A percentile compares a stretch with the other conserved stretches of the same genome.
Conservation (phyloP, 2,113 vertebrate species). For the Podocnemis expansa region DNA sequence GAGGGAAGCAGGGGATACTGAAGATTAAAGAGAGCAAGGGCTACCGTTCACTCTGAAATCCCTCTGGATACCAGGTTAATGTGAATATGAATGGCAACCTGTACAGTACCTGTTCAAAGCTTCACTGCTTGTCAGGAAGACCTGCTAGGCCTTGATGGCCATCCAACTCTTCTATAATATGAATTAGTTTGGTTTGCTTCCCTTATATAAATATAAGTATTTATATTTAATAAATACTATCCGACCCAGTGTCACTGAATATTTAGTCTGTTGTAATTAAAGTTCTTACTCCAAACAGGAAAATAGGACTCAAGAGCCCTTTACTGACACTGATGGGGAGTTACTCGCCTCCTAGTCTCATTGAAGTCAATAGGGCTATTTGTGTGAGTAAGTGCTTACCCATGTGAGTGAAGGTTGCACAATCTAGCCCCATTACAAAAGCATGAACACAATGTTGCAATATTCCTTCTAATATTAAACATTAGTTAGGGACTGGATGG, state of each 20-base stretch:
- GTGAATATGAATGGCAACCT: neutral
- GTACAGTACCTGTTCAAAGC: constrained; percentile 1
- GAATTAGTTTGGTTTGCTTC: neutral
- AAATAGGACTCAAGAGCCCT: neutral
- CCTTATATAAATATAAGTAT: too few relatives aligned
- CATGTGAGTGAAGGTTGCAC: constrained; percentile 24
- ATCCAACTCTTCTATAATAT: neutral
- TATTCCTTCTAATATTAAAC: constrained; percentile 9
- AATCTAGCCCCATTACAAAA: neutral
- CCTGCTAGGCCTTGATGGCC: neutral
- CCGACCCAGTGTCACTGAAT: neutral
- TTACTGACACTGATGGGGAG: neutral
- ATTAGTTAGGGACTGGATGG: neutral
- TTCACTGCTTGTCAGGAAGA: neutral
- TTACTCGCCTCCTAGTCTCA: neutral
- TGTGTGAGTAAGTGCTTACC: neutral
- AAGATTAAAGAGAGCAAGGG: neutral
- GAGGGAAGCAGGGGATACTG: neutral
- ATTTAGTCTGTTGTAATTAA: neutral
- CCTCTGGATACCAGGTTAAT: neutral
- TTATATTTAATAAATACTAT: neutral
- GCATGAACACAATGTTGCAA: constrained; percentile 7
- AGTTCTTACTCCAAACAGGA: neutral
- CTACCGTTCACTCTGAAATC: neutral
- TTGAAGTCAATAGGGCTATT: constrained; percentile 13